Evolutionary conservation across 2,888 invertebrate species (phyloP).

Genomic region (Drosophila siamana): DNA sequence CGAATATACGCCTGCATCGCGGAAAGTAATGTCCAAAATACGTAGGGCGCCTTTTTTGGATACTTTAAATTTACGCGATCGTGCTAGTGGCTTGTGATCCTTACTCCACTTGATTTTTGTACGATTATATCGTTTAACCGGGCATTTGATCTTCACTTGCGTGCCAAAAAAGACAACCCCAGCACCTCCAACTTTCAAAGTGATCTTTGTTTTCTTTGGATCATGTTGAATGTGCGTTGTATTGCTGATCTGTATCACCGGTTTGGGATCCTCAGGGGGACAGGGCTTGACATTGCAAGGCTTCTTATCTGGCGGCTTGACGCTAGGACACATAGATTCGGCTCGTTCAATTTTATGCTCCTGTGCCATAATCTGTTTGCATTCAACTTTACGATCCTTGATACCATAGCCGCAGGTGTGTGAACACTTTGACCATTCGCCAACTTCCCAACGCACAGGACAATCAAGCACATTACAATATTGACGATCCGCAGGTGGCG

Average conservation of each 20-base stretch:
- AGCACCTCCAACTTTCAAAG: slow-evolving; percentile 94
- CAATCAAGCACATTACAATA: slow-evolving; percentile 97
- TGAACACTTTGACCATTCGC: slow-evolving; percentile 96
- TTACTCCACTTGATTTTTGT: slow-evolving; percentile 96
- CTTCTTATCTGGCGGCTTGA: slow-evolving; percentile 91
- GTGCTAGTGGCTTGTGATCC: slow-evolving; percentile 91
- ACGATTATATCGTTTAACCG: slow-evolving; percentile 92
- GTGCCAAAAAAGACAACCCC: slow-evolving; percentile 96
- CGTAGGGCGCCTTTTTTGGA: slow-evolving; percentile 96
- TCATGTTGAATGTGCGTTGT: slow-evolving; percentile 94
- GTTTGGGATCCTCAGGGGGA: slow-evolving; percentile 89
- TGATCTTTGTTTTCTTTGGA: slow-evolving; percentile 92
- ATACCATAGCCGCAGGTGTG: slow-evolving; percentile 96
- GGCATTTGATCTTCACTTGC: slow-evolving; percentile 96
- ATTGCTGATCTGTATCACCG: slow-evolving; percentile 92
- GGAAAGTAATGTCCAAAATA: slow-evolving; percentile 92
- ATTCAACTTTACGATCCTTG: slow-evolving; percentile 92
- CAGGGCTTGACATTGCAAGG: slow-evolving; percentile 95
- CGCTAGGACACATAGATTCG: slow-evolving; percentile 90
- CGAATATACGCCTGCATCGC: slow-evolving; percentile 94
- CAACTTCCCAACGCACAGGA: slow-evolving; percentile 94
- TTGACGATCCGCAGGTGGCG: slow-evolving; percentile 94
- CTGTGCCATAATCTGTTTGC: slow-evolving; percentile 96
- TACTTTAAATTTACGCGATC: slow-evolving; percentile 93
- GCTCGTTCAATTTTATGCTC: slow-evolving; percentile 94